Evolutionary conservation across 2,113 vertebrate species (phyloP).

Genomic region (Neopipo cinnamomea): DNA sequence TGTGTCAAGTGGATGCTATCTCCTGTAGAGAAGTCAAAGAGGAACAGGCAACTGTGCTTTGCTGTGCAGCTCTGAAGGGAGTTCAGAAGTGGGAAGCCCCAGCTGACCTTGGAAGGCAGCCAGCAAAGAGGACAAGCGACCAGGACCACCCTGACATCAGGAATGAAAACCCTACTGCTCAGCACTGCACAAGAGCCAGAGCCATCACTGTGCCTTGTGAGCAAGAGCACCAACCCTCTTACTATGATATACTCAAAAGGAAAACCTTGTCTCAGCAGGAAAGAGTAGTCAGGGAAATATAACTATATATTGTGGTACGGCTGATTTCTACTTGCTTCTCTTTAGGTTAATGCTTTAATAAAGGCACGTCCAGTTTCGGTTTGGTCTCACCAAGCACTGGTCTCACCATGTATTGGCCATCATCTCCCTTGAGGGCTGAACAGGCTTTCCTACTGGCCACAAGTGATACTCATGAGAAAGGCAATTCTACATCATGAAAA

Average conservation of each 20-base stretch:
- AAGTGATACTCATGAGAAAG: not conserved
- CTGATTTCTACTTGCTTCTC: not conserved
- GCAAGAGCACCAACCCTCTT: not conserved
- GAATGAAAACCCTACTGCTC: not conserved
- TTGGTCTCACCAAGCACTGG: not conserved
- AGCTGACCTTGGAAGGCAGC: not conserved
- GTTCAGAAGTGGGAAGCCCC: not conserved
- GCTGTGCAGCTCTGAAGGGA: not conserved
- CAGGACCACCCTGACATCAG: not conserved
- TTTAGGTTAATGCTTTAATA: not conserved
- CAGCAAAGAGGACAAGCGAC: not conserved
- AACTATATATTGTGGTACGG: not conserved
- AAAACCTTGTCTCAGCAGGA: not conserved
- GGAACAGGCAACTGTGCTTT: not conserved
- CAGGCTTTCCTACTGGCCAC: not conserved
- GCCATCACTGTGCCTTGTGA: rapidly evolving
- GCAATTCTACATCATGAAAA: not conserved
- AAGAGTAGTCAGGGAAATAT: not conserved
- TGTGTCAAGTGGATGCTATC: not conserved
- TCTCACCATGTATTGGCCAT: not conserved
- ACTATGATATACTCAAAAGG: not conserved
- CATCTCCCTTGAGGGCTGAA: not conserved
- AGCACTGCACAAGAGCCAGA: not conserved
- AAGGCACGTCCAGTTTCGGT: not conserved
- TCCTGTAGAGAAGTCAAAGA: not conserved